These are phyloP conservation scores for Amphiduros pacificus DNA, from an alignment of 2,888 invertebrate species.

Conservation along the genomic window DNA sequence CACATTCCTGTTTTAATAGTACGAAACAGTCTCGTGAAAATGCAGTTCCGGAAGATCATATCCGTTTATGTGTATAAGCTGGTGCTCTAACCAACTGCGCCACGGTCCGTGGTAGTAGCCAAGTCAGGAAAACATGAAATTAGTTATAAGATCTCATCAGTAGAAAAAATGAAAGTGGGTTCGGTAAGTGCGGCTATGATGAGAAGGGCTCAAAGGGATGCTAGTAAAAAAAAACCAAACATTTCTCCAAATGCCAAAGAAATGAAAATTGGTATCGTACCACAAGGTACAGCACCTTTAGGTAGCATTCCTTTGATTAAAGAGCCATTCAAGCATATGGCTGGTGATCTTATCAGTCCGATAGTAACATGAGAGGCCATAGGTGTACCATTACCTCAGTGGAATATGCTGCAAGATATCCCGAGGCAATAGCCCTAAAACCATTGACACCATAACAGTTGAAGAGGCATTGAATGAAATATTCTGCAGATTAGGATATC, in stretches of 20 bases:
- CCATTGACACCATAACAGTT: not conserved
- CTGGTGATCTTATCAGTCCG: constrained; percentile 11
- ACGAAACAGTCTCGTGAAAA: too few species aligned
- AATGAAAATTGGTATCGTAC: not conserved
- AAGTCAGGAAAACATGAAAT: too few species aligned
- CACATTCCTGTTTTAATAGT: too few species aligned
- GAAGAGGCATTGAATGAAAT: not conserved
- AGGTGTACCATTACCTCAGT: not conserved
- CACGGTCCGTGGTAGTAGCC: too few species aligned
- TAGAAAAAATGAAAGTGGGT: too few species aligned
- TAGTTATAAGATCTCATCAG: too few species aligned
- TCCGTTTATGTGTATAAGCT: too few species aligned
- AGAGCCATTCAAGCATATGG: constrained; percentile 10
- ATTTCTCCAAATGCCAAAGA: not conserved
- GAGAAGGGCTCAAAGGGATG: not conserved
- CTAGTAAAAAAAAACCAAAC: not conserved
- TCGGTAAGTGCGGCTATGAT: not conserved
- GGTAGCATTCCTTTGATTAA: constrained; percentile 9
- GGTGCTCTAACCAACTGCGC: too few species aligned
- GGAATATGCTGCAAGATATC: not conserved
- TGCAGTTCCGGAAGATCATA: too few species aligned
- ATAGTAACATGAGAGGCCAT: not conserved
- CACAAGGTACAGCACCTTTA: constrained; percentile 1
- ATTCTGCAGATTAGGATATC: not conserved
- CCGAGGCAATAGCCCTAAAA: not conserved